Evolutionary conservation across 2,797 vertebrate genomes (phyloP).

Genomic region (Galagoides demidoff): DNA sequence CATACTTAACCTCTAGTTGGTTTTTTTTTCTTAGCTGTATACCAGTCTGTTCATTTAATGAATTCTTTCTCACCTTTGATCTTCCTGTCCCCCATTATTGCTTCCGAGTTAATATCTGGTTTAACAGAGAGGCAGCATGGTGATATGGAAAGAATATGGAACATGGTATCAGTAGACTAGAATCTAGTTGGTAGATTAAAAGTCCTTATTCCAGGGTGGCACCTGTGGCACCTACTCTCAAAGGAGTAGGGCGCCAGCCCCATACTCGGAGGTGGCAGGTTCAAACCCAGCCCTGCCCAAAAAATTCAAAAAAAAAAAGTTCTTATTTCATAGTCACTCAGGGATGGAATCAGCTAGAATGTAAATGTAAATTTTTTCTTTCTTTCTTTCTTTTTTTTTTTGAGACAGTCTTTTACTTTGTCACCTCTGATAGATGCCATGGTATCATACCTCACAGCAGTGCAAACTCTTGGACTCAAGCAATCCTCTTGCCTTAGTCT

Average conservation of each 20-base stretch:
- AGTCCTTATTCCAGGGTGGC: not conserved
- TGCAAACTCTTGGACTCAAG: no score
- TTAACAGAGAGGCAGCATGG: not conserved
- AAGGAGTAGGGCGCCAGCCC: no score
- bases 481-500: no score
- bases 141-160: conserved; percentile 7
- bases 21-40: conserved; percentile 41
- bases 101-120: conserved; percentile 16
- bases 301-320: not conserved
- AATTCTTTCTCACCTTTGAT: not conserved
- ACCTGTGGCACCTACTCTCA: no score
- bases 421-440: no score
- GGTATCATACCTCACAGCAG: no score
- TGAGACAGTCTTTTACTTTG: no score
- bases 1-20: conserved; percentile 4
- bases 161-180: not conserved
- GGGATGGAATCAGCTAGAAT: not conserved
- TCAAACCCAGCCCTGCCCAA: no score
- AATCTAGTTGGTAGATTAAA: not conserved
- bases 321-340: not conserved
- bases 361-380: not conserved
- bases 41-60: not conserved
- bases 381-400: no score
- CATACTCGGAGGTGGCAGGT: no score
- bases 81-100: not conserved